phyloP scores from a whole-genome alignment of 1,140 invertebrate genomes.

The Lethocerus indicus region DNA sequence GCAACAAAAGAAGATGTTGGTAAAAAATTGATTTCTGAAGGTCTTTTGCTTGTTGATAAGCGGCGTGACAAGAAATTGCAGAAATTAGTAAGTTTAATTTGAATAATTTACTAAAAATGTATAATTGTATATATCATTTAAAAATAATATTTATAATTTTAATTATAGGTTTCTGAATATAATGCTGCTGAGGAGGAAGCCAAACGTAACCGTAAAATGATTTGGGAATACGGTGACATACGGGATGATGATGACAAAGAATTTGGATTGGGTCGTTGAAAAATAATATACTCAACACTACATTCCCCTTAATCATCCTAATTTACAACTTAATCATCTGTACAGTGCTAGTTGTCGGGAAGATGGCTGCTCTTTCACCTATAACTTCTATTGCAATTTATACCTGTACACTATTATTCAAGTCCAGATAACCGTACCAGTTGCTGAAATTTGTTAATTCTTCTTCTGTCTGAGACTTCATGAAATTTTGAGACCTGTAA shows the following conservation, averaged over 20 bases:
- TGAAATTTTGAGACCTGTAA: too few relatives aligned
- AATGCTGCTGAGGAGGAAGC: slow-evolving; percentile 68
- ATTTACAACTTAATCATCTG: too few relatives aligned
- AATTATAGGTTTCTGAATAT: slow-evolving; percentile 52
- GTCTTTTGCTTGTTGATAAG: slow-evolving; percentile 64
- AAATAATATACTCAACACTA: too few relatives aligned
- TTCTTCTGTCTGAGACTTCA: too few relatives aligned
- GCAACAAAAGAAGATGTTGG: slow-evolving; percentile 64
- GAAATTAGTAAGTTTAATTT: slow-evolving; percentile 40
- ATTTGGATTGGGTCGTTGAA: slow-evolving; percentile 37
- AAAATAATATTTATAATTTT: neutral
- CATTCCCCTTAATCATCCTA: too few relatives aligned
- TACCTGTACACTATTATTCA: too few relatives aligned
- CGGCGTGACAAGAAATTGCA: slow-evolving; percentile 64
- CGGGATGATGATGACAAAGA: slow-evolving; percentile 88
- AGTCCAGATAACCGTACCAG: too few relatives aligned
- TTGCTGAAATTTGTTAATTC: too few relatives aligned
- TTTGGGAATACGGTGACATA: slow-evolving; percentile 95
- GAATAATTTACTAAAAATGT: neutral
- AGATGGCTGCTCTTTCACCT: too few relatives aligned
- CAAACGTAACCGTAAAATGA: slow-evolving; percentile 62
- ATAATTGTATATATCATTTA: neutral
- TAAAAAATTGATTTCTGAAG: slow-evolving; percentile 69
- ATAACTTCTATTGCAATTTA: too few relatives aligned
- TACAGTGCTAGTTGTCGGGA: too few relatives aligned